A percentile compares a stretch with the other conserved stretches of the same genome.
Conservation (phyloP, 37 sponge, comb jelly and placozoan genomes). For the Aphrocallistes beatrix region DNA sequence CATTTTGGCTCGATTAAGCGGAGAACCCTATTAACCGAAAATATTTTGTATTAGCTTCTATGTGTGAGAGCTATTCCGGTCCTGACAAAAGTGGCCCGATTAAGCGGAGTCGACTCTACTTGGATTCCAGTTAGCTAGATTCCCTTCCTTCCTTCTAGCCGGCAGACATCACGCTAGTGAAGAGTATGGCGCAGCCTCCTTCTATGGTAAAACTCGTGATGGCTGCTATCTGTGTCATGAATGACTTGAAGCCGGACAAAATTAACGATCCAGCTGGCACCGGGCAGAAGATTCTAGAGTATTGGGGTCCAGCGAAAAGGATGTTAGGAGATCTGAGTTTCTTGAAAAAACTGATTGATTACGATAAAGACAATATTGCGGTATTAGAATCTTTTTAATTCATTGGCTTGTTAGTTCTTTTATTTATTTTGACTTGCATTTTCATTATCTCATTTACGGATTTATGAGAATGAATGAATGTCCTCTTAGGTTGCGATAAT, state of each 20-base stretch:
- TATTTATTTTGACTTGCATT: no score
- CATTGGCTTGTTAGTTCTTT: no score
- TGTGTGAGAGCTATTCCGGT: no score
- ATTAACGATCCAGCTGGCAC: slow-evolving; percentile 88
- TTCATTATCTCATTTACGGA: not conserved
- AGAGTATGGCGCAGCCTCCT: slow-evolving; percentile 93
- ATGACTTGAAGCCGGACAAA: slow-evolving; percentile 88
- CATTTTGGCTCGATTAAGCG: no score
- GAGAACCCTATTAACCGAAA: no score
- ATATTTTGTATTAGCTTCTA: no score
- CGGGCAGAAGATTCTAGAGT: slow-evolving; percentile 81
- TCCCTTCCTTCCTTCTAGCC: slow-evolving; percentile 32
- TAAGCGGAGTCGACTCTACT: no score
- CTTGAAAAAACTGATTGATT: slow-evolving; percentile 68
- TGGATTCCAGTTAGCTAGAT: no score
- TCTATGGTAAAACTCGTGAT: slow-evolving; percentile 93
- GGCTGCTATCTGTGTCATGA: slow-evolving; percentile 98
- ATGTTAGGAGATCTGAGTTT: slow-evolving; percentile 90
- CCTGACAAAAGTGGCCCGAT: no score
- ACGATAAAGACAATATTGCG: slow-evolving; percentile 90
- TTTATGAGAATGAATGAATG: not conserved
- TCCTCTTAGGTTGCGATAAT: slow-evolving; percentile 54
- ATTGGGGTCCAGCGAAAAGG: slow-evolving; percentile 97
- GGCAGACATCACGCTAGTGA: slow-evolving; percentile 90
- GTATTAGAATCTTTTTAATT: slow-evolving; percentile 25